A percentile compares a stretch with the other conserved stretches of the same genome.
phyloP scores from a whole-genome alignment of 2,113 vertebrate genomes.

The Piprites chloris region DNA sequence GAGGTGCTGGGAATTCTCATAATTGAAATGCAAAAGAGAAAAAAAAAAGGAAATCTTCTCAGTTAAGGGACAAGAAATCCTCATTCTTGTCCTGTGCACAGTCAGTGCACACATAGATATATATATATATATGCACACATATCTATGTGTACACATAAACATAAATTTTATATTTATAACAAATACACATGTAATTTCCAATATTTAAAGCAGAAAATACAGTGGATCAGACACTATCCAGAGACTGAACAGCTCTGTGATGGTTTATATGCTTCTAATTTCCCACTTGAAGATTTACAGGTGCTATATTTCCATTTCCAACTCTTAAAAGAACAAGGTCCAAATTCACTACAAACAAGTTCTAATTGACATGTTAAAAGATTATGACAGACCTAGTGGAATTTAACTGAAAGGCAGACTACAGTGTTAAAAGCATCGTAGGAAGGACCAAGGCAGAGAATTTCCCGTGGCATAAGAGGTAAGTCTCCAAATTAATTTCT shows the following conservation, averaged over 20 bases:
- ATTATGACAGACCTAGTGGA: not conserved
- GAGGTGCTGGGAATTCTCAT: not conserved
- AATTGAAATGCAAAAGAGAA: not conserved
- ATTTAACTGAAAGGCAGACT: not conserved
- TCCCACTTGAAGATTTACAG: not conserved
- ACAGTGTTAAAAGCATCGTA: not conserved
- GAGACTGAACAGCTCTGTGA: not conserved
- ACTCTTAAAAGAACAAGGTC: not conserved
- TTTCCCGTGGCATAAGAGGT: not conserved
- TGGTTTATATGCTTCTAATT: not conserved
- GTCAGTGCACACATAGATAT: not conserved
- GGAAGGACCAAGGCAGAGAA: not conserved
- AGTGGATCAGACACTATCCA: not conserved
- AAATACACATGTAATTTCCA: not conserved
- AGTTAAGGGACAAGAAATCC: not conserved
- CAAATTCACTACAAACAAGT: not conserved
- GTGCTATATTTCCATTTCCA: not conserved
- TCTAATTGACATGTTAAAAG: not conserved
- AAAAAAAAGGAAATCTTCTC: not conserved
- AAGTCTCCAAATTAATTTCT: not conserved
- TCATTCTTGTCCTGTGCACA: not conserved
- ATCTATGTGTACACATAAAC: accelerated
- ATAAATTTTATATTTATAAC: not conserved
- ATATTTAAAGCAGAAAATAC: not conserved
- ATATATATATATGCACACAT: no score